Conservation (phyloP, 2,888 invertebrate genomes). For the Caenorhabditis zanzibari region DNA sequence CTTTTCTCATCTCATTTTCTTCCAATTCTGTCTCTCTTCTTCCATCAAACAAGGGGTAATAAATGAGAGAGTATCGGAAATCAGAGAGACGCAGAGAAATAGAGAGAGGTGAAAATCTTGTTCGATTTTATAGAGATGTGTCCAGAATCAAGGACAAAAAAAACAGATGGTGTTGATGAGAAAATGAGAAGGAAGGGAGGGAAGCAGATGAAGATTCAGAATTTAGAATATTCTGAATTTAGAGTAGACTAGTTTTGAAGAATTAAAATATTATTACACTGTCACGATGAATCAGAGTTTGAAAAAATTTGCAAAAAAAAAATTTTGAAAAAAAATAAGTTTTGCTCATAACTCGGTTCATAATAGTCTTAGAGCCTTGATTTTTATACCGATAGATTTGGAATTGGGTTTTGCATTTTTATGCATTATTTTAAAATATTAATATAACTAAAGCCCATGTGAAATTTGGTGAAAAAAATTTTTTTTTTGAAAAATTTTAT, state of each 20-base stretch:
- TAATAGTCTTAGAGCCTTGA: too few species aligned
- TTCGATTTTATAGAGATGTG: constrained; percentile 4
- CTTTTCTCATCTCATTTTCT: neutral
- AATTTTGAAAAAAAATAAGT: too few species aligned
- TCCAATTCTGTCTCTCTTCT: neutral
- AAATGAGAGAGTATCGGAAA: constrained; percentile 30
- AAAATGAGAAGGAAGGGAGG: neutral
- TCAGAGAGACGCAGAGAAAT: constrained; percentile 19
- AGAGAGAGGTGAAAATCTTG: constrained; percentile 30
- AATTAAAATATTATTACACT: too few species aligned
- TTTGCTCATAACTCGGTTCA: too few species aligned
- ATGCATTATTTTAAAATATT: too few species aligned
- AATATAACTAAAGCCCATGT: too few species aligned
- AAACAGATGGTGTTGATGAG: constrained; percentile 4
- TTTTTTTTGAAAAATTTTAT: too few species aligned
- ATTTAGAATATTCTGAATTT: neutral
- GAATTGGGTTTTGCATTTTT: too few species aligned
- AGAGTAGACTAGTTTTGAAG: neutral
- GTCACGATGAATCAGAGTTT: too few species aligned
- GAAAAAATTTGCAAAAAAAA: too few species aligned
- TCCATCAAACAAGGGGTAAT: constrained; percentile 56
- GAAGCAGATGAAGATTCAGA: constrained; percentile 9
- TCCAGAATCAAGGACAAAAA: constrained; percentile 19
- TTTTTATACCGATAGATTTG: too few species aligned
- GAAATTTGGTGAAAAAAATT: too few species aligned